Conservation (phyloP, 1,140 invertebrate genomes). For the Pogonomyrmex barbatus region DNA sequence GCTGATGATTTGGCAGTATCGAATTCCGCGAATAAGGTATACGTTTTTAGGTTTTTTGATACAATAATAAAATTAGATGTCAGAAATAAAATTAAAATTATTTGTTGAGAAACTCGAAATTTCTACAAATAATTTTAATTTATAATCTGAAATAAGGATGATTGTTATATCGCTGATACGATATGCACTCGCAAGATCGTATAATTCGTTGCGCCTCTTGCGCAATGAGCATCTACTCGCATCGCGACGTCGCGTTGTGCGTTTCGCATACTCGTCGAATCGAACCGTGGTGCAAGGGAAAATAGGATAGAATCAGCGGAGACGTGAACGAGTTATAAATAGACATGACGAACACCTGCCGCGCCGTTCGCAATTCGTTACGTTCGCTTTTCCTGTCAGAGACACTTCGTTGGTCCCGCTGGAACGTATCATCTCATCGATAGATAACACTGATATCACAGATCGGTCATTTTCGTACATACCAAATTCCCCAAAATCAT, state of each 20-base stretch:
- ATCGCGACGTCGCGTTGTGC: constrained; percentile 18
- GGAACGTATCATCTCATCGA: neutral
- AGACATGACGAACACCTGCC: constrained; percentile 84
- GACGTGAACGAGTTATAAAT: constrained; percentile 85
- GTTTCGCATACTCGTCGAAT: constrained; percentile 69
- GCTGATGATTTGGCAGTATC: neutral
- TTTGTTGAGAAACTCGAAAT: neutral
- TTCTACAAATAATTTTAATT: no score
- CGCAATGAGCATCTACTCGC: neutral
- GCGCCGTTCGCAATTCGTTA: constrained; percentile 78
- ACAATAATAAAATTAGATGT: neutral
- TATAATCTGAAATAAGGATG: neutral
- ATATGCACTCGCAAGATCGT: neutral
- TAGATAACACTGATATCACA: neutral
- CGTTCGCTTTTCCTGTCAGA: constrained; percentile 58
- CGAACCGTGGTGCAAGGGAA: constrained; percentile 67
- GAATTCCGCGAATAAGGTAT: neutral
- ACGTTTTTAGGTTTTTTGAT: neutral
- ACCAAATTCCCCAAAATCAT: neutral
- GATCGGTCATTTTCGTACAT: no score
- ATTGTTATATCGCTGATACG: neutral
- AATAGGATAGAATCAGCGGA: constrained; percentile 77
- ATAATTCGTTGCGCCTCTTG: constrained; percentile 35
- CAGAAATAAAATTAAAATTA: neutral
- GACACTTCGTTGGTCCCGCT: neutral